These are phyloP conservation scores for Eupithecia pulchellata DNA, from an alignment of 2,888 invertebrate genomes.

Conservation along the genomic window DNA sequence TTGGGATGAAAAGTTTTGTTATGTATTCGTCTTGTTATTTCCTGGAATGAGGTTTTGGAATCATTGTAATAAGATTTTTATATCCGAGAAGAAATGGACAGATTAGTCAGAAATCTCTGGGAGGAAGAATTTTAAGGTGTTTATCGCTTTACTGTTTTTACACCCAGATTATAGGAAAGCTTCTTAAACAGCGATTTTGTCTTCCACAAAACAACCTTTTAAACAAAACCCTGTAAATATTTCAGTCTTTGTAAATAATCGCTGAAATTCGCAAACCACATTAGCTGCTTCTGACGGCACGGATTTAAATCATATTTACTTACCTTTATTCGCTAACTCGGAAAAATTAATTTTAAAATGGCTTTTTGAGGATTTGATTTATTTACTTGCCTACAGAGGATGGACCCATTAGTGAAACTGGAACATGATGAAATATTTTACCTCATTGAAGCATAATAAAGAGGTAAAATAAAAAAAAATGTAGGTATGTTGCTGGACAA, in stretches of 20 bases:
- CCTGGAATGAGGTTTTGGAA: constrained; percentile 6
- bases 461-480: too few relatives aligned
- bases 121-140: not conserved
- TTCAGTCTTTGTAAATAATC: not conserved
- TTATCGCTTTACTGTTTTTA: not conserved
- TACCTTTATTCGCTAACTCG: constrained; percentile 5
- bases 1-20: constrained; percentile 24
- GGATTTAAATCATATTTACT: constrained; percentile 3
- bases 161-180: not conserved
- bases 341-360: constrained; percentile 2
- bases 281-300: not conserved
- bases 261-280: not conserved
- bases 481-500: too few relatives aligned
- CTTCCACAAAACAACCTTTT: not conserved
- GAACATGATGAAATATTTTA: too few relatives aligned
- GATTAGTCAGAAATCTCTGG: not conserved
- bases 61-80: constrained; percentile 1
- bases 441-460: too few relatives aligned
- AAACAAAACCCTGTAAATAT: not conserved
- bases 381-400: not conserved
- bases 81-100: not conserved
- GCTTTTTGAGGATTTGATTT: not conserved
- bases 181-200: not conserved
- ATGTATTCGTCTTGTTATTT: constrained; percentile 18
- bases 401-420: not conserved